Evolutionary conservation across 2,113 vertebrate species (phyloP).

Genomic region (Aptenodytes patagonicus): DNA sequence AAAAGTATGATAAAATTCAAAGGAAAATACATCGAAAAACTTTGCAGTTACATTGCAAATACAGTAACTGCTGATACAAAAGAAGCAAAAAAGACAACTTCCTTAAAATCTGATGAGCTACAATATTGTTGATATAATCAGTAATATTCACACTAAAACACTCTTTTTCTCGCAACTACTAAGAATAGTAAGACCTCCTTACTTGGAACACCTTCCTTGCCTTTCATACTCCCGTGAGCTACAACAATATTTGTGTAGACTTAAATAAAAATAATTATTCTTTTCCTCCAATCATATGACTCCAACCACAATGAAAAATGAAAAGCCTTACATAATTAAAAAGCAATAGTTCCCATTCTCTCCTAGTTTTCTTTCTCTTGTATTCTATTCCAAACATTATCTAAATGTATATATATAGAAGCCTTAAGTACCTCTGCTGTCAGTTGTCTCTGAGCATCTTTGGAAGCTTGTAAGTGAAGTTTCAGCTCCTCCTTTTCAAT

Average conservation of each 20-base stretch:
- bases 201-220: not conserved
- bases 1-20: not conserved
- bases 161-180: not conserved
- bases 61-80: not conserved
- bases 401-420: not conserved
- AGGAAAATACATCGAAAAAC: not conserved
- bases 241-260: not conserved
- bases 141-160: not conserved
- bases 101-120: not conserved
- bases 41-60: not conserved
- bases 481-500: conserved; percentile 97
- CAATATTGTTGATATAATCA: not conserved
- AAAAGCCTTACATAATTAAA: not conserved
- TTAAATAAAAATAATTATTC: not conserved
- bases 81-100: not conserved
- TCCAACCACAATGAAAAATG: not conserved
- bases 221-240: not conserved
- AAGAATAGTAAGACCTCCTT: not conserved
- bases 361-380: not conserved
- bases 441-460: conserved; percentile 93
- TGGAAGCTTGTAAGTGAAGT: conserved; percentile 95
- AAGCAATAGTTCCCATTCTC: not conserved
- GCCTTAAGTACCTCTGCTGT: conserved; percentile 85
- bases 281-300: not conserved
- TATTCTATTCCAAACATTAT: not conserved